Conservation (phyloP, 30 jellyfish, hydroid and myxozoan species). For the Rhopilema esculentum region DNA sequence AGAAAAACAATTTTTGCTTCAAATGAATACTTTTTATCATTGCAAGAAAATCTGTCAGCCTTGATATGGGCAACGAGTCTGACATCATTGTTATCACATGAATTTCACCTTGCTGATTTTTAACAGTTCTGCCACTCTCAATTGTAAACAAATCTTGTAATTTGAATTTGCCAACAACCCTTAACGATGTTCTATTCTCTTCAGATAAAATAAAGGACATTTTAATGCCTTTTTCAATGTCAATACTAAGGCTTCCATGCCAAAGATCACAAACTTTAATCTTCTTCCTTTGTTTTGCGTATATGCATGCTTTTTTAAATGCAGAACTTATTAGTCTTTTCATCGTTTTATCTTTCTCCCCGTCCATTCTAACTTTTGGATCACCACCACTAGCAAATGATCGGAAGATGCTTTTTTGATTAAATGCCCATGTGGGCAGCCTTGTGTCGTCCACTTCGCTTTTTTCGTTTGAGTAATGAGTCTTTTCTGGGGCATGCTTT, state of each 20-base stretch:
- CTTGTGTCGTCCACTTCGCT: background rate
- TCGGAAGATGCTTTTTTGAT: slow-evolving; percentile 6
- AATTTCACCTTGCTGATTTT: slow-evolving; percentile 22
- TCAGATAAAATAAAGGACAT: slow-evolving; percentile 24
- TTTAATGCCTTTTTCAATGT: slow-evolving; percentile 22
- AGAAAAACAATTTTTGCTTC: slow-evolving; percentile 7
- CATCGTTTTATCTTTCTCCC: background rate
- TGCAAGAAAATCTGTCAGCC: slow-evolving; percentile 39
- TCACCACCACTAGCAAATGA: background rate
- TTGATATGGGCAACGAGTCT: slow-evolving; percentile 37
- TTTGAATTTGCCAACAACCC: slow-evolving; percentile 21
- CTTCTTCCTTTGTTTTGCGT: background rate
- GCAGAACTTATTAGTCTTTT: background rate
- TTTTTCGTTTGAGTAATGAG: background rate
- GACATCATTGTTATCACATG: slow-evolving; percentile 61
- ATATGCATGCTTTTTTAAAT: slow-evolving; percentile 8
- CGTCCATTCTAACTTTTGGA: slow-evolving; percentile 16
- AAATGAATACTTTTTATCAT: slow-evolving; percentile 27
- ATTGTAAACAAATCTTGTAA: slow-evolving; percentile 13
- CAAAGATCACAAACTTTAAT: slow-evolving; percentile 24
- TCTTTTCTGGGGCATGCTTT: background rate
- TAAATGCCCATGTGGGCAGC: slow-evolving; percentile 38
- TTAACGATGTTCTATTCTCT: background rate
- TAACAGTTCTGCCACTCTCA: background rate
- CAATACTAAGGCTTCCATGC: slow-evolving; percentile 46